Conservation (phyloP, 2,888 invertebrate genomes). For the Noctua janthe region DNA sequence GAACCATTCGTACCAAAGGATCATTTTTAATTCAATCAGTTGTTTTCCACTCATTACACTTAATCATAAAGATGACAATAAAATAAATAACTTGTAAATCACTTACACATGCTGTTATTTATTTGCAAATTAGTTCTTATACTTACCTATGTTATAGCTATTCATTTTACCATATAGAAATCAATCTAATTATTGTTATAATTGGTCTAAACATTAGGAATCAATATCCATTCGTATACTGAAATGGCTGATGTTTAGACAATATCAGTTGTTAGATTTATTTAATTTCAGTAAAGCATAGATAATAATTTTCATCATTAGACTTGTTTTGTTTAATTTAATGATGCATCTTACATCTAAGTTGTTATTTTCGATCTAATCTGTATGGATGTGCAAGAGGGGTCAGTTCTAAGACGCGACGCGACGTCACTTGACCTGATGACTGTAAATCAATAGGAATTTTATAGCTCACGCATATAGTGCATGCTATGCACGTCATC, state of each 20-base stretch:
- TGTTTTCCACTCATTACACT: constrained; percentile 33
- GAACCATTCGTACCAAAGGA: neutral
- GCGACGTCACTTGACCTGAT: constrained; percentile 48
- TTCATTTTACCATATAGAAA: neutral
- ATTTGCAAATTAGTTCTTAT: neutral
- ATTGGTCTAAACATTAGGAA: neutral
- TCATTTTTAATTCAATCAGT: constrained; percentile 37
- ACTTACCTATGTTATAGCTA: neutral
- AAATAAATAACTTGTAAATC: constrained; percentile 39
- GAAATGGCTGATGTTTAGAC: neutral
- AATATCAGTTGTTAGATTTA: neutral
- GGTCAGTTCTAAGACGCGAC: constrained; percentile 69
- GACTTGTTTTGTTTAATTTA: constrained; percentile 17
- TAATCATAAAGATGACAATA: constrained; percentile 40
- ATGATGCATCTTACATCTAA: constrained; percentile 4
- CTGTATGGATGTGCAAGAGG: constrained; percentile 41
- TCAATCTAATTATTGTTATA: neutral
- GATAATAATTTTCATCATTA: neutral
- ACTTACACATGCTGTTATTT: constrained; percentile 8
- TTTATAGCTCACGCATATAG: constrained; percentile 59
- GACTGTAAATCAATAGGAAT: constrained; percentile 62
- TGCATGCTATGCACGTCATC: constrained; percentile 67
- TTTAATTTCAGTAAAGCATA: neutral
- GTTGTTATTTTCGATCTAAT: constrained; percentile 51
- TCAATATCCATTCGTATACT: neutral